These are phyloP conservation scores for Redunca redunca DNA, from an alignment of 2,113 vertebrate genomes.

Conservation along the genomic window DNA sequence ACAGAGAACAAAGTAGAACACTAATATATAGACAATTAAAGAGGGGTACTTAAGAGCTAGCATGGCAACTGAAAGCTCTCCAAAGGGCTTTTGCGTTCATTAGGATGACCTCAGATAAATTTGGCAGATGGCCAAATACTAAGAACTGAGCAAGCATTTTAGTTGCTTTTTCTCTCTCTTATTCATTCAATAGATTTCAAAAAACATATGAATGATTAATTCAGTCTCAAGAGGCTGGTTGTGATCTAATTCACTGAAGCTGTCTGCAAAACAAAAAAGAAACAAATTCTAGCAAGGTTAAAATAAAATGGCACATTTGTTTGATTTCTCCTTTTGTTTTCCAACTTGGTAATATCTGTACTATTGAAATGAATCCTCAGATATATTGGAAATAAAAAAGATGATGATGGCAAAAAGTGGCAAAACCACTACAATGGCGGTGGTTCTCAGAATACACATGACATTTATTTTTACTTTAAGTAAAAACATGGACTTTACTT, in stretches of 20 bases:
- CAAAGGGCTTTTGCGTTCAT: neutral
- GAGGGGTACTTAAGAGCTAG: neutral
- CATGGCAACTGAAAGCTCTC: slow-evolving; percentile 10
- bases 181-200: slow-evolving; percentile 33
- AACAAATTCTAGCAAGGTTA: neutral
- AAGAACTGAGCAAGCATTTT: slow-evolving; percentile 21
- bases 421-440: neutral
- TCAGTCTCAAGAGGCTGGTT: slow-evolving; percentile 40
- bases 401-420: neutral
- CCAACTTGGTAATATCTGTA: neutral
- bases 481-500: neutral
- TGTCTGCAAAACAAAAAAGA: slow-evolving; percentile 10
- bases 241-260: slow-evolving; percentile 30
- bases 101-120: slow-evolving; percentile 34
- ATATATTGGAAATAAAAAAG: slow-evolving; percentile 2
- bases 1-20: neutral
- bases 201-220: slow-evolving; percentile 58
- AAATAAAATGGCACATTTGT: slow-evolving; percentile 4
- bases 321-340: slow-evolving; percentile 35
- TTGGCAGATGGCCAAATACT: neutral
- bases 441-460: neutral
- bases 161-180: neutral
- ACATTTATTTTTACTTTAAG: neutral
- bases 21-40: neutral
- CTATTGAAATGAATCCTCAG: neutral